Evolutionary conservation across 1,140 invertebrate genomes (phyloP), one percentile per base, ranked within the genome.

Genomic region (Rhopalosiphum padi): DNA sequence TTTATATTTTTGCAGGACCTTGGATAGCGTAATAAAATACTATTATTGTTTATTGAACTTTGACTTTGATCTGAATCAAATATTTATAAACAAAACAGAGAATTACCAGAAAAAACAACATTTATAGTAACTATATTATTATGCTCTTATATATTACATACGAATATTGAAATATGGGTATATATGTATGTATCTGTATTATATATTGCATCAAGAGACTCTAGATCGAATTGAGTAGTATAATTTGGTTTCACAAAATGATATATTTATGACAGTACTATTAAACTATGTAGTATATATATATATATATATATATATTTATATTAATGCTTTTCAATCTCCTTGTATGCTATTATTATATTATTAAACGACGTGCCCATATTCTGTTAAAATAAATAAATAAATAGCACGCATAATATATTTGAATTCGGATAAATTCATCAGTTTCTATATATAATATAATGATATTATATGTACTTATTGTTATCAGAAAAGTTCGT

Each of bases 381-480:
- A n/a, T 30, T 77, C 15, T 6, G 30, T n/a, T 15, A 15, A 68
- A n/a, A 68, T 68, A n/a, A n/a, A 77, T 68, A 68, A 30, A 68
- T 68, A 77, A 77, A 77, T 77, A n/a, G 0, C 11, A 15, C 15
- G 30, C 15, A n/a, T 11, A 77, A n/a, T 11, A 77, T n/a, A 77
- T 0, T n/a, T n/a, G n/a, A 5, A 4, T 4, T 3, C 1, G 0
- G n/a, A 5, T n/a, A 18, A 77, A 77, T 1, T 18, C 6, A n/a
- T 30, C 30, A 3, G 4, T n/a, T 15, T 77, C 0, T 77, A 15
- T 35, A n/a, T 18, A 68, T 8, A 77, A 77, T 77, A n/a, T 18
- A 18, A n/a, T 18, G 6, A n/a, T 77, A n/a, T 18, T 77, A 23
- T 53, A 77, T n/a, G 18, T n/a, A 6, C 15, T n/a, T 6, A 77